Base-by-base conservation (phyloP, 2,797 vertebrate genomes). In the Pipistrellus pipistrellus region DNA sequence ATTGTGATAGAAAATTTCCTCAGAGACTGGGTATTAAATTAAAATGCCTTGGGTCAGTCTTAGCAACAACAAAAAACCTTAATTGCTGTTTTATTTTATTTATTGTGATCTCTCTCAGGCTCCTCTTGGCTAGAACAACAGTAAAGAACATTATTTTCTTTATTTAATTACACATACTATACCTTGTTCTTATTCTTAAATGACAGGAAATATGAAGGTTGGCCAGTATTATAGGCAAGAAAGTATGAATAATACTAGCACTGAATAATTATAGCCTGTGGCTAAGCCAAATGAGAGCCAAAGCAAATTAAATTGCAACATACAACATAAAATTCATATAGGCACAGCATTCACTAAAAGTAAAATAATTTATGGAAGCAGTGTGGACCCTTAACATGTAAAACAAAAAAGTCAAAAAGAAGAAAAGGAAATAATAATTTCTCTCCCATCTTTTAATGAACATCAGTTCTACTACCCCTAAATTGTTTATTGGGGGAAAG, bases 1-100 rank as follows among this genome's bases (percentile, higher is more conserved):
- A 85, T 80, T 95, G 92, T 86, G 17, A 96, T 85, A 93, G 18
- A 92, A 96, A 92, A 96, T 91, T 53, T 88, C 62, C 66, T 91
- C 44, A 77, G 62, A 90, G 68, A 80, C 27, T 48, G 17, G 17
- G 41, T 91, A 88, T 81, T 71, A 72, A 62, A 46, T 90, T 93
- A 88, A 76, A 95, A 95, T 92, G 10, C 20, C 64, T 44, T 76
- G 30, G 25, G 12, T 91, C 73, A 80, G 71, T 88, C 35, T 95
- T 97, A 80, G 64, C 25, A 93, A 71, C 25, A 96, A 25, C 17
- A 92, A 78, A 69, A 17, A 44, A 55, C 38, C 91, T 96, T 71
- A 94, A 81, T 8, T 89, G 35, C 20, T 85, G 21, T 66, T 85
- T 72, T 41, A 27, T 46, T 35, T 53, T 53, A 41, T 62, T 81